These are phyloP conservation scores for Machaerirhynchus nigripectus DNA, from an alignment of 2,113 vertebrate genomes.

Conservation along the genomic window DNA sequence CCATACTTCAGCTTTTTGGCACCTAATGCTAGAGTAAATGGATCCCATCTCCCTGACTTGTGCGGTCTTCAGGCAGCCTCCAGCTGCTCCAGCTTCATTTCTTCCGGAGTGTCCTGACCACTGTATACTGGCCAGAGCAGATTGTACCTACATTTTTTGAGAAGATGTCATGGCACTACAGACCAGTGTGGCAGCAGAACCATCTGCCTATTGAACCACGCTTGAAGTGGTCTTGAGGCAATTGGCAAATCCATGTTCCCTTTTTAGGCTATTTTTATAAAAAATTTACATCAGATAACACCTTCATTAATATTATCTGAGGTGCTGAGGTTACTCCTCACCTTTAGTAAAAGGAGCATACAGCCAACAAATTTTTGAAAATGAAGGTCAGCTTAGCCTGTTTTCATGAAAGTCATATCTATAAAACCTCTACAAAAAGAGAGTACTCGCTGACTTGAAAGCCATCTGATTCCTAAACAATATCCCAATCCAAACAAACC, in stretches of 20 bases:
- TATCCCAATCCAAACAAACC: not conserved
- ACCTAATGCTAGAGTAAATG: not conserved
- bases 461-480: not conserved
- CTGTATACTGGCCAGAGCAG: not conserved
- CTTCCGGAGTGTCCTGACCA: not conserved
- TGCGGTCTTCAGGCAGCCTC: not conserved
- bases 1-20: not conserved
- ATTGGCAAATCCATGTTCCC: not conserved
- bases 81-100: not conserved
- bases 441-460: not conserved
- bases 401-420: not conserved
- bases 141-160: not conserved
- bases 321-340: not conserved
- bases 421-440: constrained; percentile 8
- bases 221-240: not conserved
- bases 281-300: not conserved
- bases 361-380: not conserved
- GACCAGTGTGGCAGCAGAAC: not conserved
- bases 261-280: not conserved
- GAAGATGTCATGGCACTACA: not conserved
- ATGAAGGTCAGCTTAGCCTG: not conserved
- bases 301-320: not conserved
- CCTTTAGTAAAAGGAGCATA: not conserved
- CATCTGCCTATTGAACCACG: not conserved
- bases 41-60: not conserved